Conservation (phyloP, 2,888 invertebrate genomes). For the Coelinius sp. region DNA sequence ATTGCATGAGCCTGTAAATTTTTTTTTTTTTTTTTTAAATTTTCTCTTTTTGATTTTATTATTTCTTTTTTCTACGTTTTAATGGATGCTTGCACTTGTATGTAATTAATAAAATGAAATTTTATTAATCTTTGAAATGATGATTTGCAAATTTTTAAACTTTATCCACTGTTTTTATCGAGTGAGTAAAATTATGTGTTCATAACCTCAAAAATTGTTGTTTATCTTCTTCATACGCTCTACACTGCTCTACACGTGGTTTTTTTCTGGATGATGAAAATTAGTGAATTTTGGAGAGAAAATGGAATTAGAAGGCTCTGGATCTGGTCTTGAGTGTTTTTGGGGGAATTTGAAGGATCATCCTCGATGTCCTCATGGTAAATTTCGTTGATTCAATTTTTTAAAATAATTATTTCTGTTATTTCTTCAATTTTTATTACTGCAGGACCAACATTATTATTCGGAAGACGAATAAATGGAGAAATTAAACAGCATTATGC, state of each 20-base stretch:
- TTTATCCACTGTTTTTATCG: no score
- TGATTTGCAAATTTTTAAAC: no score
- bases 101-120: no score
- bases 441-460: slow-evolving; percentile 78
- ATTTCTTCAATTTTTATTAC: slow-evolving; percentile 24
- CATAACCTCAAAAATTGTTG: neutral
- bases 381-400: slow-evolving; percentile 24
- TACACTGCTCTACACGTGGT: neutral
- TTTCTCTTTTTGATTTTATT: neutral
- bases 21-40: slow-evolving; percentile 43
- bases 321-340: slow-evolving; percentile 57
- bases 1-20: slow-evolving; percentile 65
- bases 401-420: neutral
- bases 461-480: slow-evolving; percentile 71
- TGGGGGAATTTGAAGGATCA: slow-evolving; percentile 74
- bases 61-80: no score
- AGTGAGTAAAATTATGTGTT: no score
- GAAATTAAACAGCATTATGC: slow-evolving; percentile 79
- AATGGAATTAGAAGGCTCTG: neutral
- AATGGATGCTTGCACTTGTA: no score
- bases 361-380: slow-evolving; percentile 83
- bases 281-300: neutral
- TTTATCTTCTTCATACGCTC: neutral
- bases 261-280: neutral
- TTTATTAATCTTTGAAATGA: no score